Conservation (phyloP, 2,888 invertebrate genomes). For the Globia sparganii region DNA sequence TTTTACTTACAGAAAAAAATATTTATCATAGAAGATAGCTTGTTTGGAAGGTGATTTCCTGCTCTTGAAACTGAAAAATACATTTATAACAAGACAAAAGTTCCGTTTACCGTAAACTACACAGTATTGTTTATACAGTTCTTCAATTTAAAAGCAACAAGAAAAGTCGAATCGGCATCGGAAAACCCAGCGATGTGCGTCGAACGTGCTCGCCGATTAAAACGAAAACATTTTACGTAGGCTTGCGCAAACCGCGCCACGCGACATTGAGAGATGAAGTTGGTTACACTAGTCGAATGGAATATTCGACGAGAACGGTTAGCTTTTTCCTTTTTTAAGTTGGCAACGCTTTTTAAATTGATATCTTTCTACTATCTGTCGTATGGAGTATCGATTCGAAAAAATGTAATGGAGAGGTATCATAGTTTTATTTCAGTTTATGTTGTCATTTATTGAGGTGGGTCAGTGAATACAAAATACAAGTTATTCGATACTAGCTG, state of each 20-base stretch:
- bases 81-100: neutral
- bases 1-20: too few relatives aligned
- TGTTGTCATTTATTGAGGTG: neutral
- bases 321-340: slow-evolving; percentile 20
- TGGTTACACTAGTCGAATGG: slow-evolving; percentile 51
- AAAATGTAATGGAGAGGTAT: neutral
- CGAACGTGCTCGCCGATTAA: slow-evolving; percentile 54
- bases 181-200: slow-evolving; percentile 31
- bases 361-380: slow-evolving; percentile 19
- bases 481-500: neutral
- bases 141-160: slow-evolving; percentile 29
- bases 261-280: slow-evolving; percentile 45
- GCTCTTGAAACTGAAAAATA: neutral
- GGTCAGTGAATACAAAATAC: neutral
- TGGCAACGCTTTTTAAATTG: slow-evolving; percentile 33
- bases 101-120: neutral
- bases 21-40: neutral
- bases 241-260: slow-evolving; percentile 45
- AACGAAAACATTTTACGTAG: slow-evolving; percentile 54
- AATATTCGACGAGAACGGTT: slow-evolving; percentile 37
- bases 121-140: slow-evolving; percentile 26
- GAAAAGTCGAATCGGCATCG: slow-evolving; percentile 33
- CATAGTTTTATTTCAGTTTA: neutral
- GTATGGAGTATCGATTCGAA: neutral
- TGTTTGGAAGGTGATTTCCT: neutral